Conservation (phyloP, 2,113 vertebrate species). For the Calidris pugnax region DNA sequence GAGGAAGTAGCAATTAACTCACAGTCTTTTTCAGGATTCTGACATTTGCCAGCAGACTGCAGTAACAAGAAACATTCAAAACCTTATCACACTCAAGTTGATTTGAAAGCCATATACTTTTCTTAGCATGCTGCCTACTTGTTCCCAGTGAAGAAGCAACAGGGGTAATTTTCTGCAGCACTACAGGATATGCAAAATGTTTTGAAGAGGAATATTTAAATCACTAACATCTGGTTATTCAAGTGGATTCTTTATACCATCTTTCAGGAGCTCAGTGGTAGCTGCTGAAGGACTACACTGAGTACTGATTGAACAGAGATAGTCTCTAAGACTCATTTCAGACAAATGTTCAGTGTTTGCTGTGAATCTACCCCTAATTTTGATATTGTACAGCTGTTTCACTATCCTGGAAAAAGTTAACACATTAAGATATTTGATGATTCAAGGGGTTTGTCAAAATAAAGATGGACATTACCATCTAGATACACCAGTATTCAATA, state of each 20-base stretch:
- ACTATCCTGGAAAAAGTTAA: background rate
- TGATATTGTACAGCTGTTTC: background rate
- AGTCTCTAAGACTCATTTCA: background rate
- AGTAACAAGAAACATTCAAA: background rate
- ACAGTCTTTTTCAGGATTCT: background rate
- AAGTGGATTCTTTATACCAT: background rate
- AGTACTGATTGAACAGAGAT: background rate
- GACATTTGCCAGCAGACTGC: background rate
- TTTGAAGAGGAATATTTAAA: constrained; percentile 42
- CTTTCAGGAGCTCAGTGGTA: background rate
- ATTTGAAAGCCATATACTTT: constrained; percentile 38
- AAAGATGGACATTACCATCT: background rate
- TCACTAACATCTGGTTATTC: constrained; percentile 8
- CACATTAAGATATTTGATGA: background rate
- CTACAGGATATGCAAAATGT: background rate
- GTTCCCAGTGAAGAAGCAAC: background rate
- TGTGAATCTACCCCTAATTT: background rate
- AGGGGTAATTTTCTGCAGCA: background rate
- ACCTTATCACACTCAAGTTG: background rate
- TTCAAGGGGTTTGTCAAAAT: background rate
- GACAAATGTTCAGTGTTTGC: background rate
- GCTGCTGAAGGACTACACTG: background rate
- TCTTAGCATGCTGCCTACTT: constrained; percentile 27
- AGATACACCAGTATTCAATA: background rate
- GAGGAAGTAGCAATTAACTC: background rate